phyloP scores from a whole-genome alignment of 2,888 invertebrate species.

The Dasysyrphus albostriatus region DNA sequence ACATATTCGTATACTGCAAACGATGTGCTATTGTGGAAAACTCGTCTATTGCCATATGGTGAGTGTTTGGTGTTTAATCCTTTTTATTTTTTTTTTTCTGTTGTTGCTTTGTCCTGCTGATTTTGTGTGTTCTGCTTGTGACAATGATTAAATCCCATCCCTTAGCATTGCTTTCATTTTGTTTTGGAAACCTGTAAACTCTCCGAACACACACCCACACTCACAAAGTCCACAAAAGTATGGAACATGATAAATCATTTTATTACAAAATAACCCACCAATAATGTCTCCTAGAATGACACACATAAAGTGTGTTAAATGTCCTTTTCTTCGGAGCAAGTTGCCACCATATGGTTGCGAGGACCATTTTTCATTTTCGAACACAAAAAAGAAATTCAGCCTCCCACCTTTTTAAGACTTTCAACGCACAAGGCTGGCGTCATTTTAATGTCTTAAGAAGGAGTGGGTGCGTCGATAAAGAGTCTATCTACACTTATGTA shows the following conservation, averaged over 20 bases:
- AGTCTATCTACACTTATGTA: constrained; percentile 15
- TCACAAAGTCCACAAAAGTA: not conserved
- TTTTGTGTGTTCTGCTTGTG: constrained; percentile 40
- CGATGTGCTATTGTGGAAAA: constrained; percentile 80
- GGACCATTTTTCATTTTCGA: constrained; percentile 60
- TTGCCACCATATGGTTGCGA: constrained; percentile 65
- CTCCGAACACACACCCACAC: not conserved
- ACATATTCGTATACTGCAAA: constrained; percentile 61
- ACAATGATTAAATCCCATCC: constrained; percentile 53
- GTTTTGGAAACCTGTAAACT: constrained; percentile 31
- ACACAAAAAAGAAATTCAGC: not conserved
- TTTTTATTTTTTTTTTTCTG: constrained; percentile 12
- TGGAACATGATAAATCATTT: constrained; percentile 71
- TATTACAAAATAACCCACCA: constrained; percentile 55
- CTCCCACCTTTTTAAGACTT: not conserved
- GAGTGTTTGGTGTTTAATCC: constrained; percentile 67
- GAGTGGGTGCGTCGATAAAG: constrained; percentile 16
- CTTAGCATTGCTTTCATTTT: constrained; percentile 31
- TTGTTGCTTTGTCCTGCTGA: not conserved
- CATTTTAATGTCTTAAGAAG: constrained; percentile 28
- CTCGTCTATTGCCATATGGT: constrained; percentile 80
- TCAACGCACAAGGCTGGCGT: constrained; percentile 12
- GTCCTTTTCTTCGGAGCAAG: constrained; percentile 39
- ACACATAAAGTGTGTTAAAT: constrained; percentile 51
- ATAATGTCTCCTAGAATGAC: constrained; percentile 56